Evolutionary conservation across 2,888 invertebrate species (phyloP).

Genomic region (Heliconius ethilla): DNA sequence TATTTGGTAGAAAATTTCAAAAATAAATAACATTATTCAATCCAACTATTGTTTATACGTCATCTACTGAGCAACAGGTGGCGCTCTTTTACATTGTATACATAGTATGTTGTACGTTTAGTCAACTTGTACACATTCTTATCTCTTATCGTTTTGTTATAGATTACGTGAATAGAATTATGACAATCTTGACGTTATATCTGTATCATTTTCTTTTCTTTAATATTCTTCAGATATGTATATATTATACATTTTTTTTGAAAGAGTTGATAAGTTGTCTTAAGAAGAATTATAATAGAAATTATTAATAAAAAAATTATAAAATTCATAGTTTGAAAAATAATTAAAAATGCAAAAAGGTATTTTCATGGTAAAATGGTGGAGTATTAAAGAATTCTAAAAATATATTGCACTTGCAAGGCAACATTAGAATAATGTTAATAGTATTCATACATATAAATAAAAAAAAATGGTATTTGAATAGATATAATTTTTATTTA

Average conservation of each 20-base stretch:
- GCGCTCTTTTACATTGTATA: conserved; percentile 43
- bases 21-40: neutral
- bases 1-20: neutral
- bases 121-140: conserved; percentile 25
- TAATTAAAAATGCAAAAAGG: neutral
- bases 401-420: neutral
- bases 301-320: neutral
- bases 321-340: neutral
- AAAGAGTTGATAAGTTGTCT: neutral
- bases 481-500: neutral
- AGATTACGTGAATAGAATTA: conserved; percentile 37
- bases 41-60: neutral
- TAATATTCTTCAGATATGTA: neutral
- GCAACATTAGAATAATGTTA: neutral
- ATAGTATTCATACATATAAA: neutral
- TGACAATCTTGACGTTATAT: conserved; percentile 26
- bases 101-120: conserved; percentile 7
- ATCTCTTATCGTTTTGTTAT: conserved; percentile 33
- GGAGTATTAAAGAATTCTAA: neutral
- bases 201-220: neutral
- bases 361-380: neutral
- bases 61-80: conserved; percentile 50
- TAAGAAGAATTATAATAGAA: neutral
- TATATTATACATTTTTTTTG: neutral
- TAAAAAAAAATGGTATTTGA: neutral